These are phyloP conservation scores for Clarias laeviceps DNA, from an alignment of 2,797 vertebrate species.

Conservation along the genomic window DNA sequence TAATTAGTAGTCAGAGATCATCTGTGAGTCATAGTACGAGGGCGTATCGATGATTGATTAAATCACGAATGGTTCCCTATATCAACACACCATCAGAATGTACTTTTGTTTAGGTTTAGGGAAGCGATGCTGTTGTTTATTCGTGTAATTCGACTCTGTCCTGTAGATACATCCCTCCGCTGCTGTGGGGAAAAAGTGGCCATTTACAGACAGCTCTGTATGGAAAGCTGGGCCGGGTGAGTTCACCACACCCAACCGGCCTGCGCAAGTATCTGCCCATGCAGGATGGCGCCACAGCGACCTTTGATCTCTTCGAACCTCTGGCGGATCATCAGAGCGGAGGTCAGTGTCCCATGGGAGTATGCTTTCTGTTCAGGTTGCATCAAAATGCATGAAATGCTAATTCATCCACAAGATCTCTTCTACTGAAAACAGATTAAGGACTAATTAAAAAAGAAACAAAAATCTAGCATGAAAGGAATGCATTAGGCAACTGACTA, in stretches of 20 bases:
- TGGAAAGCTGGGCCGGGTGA: conserved; percentile 92
- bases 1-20: neutral
- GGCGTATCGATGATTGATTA: neutral
- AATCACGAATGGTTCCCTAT: neutral
- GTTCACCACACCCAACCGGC: conserved; percentile 85
- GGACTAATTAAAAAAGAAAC: too few relatives aligned
- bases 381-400: neutral
- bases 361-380: neutral
- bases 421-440: neutral
- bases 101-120: neutral
- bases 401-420: conserved; percentile 16
- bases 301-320: conserved; percentile 95
- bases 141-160: neutral
- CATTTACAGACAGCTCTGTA: conserved; percentile 94
- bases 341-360: conserved; percentile 74
- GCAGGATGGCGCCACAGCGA: conserved; percentile 91
- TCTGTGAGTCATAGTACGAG: neutral
- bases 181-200: conserved; percentile 96
- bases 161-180: conserved; percentile 89
- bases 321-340: conserved; percentile 83
- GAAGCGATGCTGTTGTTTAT: neutral
- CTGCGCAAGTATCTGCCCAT: conserved; percentile 89
- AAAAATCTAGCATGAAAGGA: neutral
- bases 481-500: neutral
- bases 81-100: neutral